phyloP scores from a whole-genome alignment of 2,113 vertebrate genomes.

The Zosterops borbonicus region DNA sequence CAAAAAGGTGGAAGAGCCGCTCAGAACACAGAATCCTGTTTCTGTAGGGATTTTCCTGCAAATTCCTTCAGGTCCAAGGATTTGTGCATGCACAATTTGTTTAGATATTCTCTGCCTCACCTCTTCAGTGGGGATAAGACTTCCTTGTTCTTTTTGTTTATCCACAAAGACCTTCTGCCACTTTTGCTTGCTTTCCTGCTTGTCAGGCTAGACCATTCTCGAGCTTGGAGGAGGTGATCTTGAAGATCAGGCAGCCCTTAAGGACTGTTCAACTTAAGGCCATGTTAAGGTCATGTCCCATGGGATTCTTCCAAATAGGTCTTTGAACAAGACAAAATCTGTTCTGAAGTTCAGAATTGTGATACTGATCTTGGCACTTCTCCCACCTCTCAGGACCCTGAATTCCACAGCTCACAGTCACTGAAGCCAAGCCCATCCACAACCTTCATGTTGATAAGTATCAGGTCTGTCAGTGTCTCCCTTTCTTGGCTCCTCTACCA shows the following conservation, averaged over 20 bases:
- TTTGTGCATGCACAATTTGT: neutral
- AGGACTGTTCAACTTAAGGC: neutral
- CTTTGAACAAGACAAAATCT: neutral
- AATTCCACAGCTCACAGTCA: neutral
- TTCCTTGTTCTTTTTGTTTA: neutral
- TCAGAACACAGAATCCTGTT: neutral
- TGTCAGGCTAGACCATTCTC: neutral
- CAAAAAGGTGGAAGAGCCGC: neutral
- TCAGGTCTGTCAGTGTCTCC: neutral
- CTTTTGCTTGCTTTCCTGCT: neutral
- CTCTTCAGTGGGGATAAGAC: neutral
- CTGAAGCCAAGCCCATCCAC: neutral
- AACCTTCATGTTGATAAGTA: neutral
- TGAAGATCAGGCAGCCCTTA: neutral
- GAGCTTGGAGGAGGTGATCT: neutral
- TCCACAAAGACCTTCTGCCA: neutral
- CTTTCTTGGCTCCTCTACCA: neutral
- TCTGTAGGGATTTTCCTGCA: neutral
- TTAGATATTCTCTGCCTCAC: neutral
- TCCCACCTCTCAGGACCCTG: neutral
- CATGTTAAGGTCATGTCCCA: too few relatives aligned
- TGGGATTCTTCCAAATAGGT: neutral
- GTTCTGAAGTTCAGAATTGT: neutral
- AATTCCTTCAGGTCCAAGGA: neutral
- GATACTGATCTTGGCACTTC: neutral